Base-by-base conservation (phyloP, 2,113 vertebrate species). In the Leptodactylus fuscus region DNA sequence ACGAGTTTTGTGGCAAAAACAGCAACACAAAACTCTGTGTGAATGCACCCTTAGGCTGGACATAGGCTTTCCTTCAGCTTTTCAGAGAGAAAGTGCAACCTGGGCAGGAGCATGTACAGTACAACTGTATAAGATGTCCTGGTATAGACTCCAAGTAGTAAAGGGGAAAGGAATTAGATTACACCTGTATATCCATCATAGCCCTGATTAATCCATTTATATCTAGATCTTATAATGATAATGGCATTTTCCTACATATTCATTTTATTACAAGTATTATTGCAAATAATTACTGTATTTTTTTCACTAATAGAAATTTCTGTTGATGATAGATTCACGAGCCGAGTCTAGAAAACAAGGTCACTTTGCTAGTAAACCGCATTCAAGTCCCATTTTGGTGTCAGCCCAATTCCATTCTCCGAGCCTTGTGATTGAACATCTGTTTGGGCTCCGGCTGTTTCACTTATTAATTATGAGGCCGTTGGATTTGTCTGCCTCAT, bases 351-450 rank as follows among this genome's bases (percentile, higher is more conserved):
- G 44, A 86, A 71, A 85, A 60, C 77, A 81, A 73, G 76, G 77
- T 86, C 84, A 86, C 69, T 71, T 73, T 67, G 49, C 49, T 36
- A 73, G 49, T 80, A 18, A 73, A 22, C n/a, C 11, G 36, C 48
- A 15, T 22, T 86, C 24, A 48, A 80, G 83, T 71, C 70, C 53
- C 8, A 81, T 34, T 38, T 73, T 86, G 84, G 67, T 86, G 51
- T 58, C 38, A 46, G 46, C 76, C 84, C 84, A 86, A 86, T 55
- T 86, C 84, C 51, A 86, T 86, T 86, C 73, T 86, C 84, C 77
- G 55, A 81, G 36, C 11, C 84, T 81, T 86, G 65, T 81, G 84
- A 86, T 81, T 81, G 70, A 86, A 86, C 84, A 86, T 86, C 84
- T 86, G 84, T 81, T 81, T 38, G 38, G 41, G 65, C 53, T 51